phyloP scores from a whole-genome alignment of 1,140 invertebrate species.

The Cherax quadricarinatus region DNA sequence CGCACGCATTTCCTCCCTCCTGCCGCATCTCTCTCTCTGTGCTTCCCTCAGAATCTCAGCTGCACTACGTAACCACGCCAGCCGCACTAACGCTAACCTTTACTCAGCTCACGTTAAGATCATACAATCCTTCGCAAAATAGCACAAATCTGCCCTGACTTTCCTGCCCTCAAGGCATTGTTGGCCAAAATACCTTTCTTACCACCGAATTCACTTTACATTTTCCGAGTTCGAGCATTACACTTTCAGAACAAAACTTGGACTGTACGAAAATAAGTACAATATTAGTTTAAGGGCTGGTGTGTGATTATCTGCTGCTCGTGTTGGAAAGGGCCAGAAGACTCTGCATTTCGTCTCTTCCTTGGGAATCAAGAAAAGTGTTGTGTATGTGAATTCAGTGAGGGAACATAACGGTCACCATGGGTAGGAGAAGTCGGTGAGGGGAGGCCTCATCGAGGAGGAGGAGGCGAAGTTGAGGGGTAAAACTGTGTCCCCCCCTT shows the following conservation, averaged over 20 bases:
- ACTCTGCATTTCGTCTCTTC: no score
- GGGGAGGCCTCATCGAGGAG: no score
- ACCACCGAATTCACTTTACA: constrained; percentile 46
- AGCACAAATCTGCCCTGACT: constrained; percentile 39
- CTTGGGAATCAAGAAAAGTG: no score
- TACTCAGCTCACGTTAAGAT: neutral
- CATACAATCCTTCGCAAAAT: constrained; percentile 13
- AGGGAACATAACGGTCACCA: no score
- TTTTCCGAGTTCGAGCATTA: neutral
- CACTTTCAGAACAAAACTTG: neutral
- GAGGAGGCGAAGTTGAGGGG: no score
- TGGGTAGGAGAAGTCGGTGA: no score
- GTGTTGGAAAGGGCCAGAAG: constrained; percentile 43
- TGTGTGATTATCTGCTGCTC: no score
- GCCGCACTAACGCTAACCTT: neutral
- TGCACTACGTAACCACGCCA: constrained; percentile 2
- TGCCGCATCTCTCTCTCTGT: constrained; percentile 26
- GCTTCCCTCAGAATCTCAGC: constrained; percentile 45
- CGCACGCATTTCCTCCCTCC: constrained; percentile 42
- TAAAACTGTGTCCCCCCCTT: no score
- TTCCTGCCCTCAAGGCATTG: constrained; percentile 48
- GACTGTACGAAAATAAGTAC: constrained; percentile 19
- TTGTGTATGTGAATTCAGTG: no score
- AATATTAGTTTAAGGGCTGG: neutral
- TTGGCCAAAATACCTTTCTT: constrained; percentile 42